These are phyloP conservation scores for Saxidomus purpurata DNA, from an alignment of 1,140 invertebrate genomes.

Conservation along the genomic window DNA sequence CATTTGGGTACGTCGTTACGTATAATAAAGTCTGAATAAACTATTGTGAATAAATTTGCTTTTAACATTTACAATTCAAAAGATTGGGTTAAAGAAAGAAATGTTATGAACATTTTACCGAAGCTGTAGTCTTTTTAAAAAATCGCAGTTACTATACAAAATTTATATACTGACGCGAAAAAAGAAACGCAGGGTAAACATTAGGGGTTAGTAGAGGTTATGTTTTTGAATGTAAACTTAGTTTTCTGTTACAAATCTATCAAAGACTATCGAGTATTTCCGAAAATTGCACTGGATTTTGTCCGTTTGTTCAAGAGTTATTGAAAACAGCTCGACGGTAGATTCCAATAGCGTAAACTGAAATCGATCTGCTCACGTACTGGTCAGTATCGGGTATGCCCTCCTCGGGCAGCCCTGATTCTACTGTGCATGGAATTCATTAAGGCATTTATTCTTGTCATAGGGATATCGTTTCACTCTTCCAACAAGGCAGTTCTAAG, in stretches of 20 bases:
- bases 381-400: conserved; percentile 9
- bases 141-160: too few relatives aligned
- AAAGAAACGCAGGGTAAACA: not conserved
- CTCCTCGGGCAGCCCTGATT: conserved; percentile 13
- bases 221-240: not conserved
- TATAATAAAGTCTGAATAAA: too few relatives aligned
- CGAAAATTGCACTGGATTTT: conserved; percentile 14
- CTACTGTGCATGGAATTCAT: conserved; percentile 39
- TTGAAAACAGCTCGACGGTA: conserved; percentile 15
- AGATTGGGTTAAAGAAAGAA: too few relatives aligned
- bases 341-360: not conserved
- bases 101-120: too few relatives aligned
- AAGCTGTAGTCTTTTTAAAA: too few relatives aligned
- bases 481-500: conserved; percentile 17
- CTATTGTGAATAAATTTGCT: too few relatives aligned
- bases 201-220: not conserved
- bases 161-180: too few relatives aligned
- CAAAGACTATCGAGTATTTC: not conserved
- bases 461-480: conserved; percentile 26
- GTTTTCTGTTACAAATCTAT: not conserved
- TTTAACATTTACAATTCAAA: too few relatives aligned
- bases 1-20: too few relatives aligned
- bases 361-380: not conserved
- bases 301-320: conserved; percentile 9
- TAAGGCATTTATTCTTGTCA: conserved; percentile 12